A percentile compares a stretch with the other conserved stretches of the same genome.
Conservation (phyloP, 1,140 invertebrate genomes). For the Caenorhabditis briggsae region DNA sequence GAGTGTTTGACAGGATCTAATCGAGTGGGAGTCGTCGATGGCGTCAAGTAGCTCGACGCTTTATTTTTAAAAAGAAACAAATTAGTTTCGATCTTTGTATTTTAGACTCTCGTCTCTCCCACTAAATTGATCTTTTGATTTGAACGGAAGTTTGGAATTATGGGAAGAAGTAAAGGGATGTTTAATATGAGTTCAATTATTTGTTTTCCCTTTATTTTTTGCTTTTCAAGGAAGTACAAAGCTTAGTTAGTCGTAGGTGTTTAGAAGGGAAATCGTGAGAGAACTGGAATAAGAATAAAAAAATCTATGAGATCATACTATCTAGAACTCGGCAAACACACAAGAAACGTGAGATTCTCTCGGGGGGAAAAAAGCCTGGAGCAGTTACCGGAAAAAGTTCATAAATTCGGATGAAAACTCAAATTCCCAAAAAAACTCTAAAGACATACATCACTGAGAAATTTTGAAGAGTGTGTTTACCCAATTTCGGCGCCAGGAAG, state of each 20-base stretch:
- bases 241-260: too few relatives aligned
- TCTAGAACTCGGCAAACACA: neutral
- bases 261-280: neutral
- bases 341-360: neutral
- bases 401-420: slow-evolving; percentile 13
- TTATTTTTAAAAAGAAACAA: slow-evolving; percentile 19
- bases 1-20: slow-evolving; percentile 12
- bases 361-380: neutral
- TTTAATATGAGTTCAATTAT: too few relatives aligned
- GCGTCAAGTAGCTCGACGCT: neutral
- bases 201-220: too few relatives aligned
- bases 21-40: slow-evolving; percentile 8
- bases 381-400: neutral
- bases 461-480: slow-evolving; percentile 3
- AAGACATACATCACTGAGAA: neutral
- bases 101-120: neutral
- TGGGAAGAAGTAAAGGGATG: neutral
- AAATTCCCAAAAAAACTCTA: neutral
- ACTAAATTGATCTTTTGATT: neutral
- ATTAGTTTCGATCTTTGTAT: slow-evolving; percentile 14
- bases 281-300: neutral
- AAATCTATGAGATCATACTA: neutral
- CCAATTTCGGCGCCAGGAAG: slow-evolving; percentile 19
- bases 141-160: neutral
- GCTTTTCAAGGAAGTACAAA: too few relatives aligned